Conservation (phyloP, 1,140 invertebrate species). For the Lordiphosa stackelbergi region DNA sequence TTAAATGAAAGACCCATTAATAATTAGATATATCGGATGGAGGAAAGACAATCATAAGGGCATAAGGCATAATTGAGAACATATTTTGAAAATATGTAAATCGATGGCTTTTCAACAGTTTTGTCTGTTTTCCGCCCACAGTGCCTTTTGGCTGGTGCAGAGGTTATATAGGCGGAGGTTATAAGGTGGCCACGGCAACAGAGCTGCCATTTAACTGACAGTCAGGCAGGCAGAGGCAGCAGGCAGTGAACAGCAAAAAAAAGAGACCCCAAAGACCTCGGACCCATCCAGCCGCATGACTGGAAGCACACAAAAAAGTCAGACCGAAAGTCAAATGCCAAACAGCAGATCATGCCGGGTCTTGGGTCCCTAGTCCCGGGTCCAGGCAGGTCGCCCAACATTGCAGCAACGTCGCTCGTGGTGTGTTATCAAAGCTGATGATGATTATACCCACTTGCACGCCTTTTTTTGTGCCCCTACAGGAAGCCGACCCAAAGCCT, state of each 20-base stretch:
- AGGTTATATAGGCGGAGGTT: slow-evolving; percentile 63
- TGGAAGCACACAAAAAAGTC: slow-evolving; percentile 58
- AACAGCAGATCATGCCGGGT: slow-evolving; percentile 65
- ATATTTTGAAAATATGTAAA: no score
- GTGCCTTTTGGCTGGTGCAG: slow-evolving; percentile 48
- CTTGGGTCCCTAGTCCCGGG: slow-evolving; percentile 22
- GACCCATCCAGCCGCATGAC: slow-evolving; percentile 46
- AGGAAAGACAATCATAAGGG: no score
- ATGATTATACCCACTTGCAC: slow-evolving; percentile 76
- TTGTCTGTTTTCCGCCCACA: slow-evolving; percentile 5
- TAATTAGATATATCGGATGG: no score
- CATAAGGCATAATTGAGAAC: no score
- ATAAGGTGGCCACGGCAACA: slow-evolving; percentile 70
- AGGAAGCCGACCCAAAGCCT: slow-evolving; percentile 25
- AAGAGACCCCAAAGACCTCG: slow-evolving; percentile 41
- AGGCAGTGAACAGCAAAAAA: slow-evolving; percentile 17
- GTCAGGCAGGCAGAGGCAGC: slow-evolving; percentile 27
- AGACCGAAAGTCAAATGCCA: slow-evolving; percentile 73
- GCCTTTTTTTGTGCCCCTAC: slow-evolving; percentile 63
- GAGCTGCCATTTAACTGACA: slow-evolving; percentile 70
- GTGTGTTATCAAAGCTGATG: slow-evolving; percentile 76
- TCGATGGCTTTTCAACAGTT: no score
- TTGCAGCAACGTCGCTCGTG: slow-evolving; percentile 58
- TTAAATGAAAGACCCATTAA: no score
- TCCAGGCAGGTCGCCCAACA: slow-evolving; percentile 50